Evolutionary conservation across 2,113 vertebrate genomes (phyloP).

Genomic region (Diphyllodes magnificus): DNA sequence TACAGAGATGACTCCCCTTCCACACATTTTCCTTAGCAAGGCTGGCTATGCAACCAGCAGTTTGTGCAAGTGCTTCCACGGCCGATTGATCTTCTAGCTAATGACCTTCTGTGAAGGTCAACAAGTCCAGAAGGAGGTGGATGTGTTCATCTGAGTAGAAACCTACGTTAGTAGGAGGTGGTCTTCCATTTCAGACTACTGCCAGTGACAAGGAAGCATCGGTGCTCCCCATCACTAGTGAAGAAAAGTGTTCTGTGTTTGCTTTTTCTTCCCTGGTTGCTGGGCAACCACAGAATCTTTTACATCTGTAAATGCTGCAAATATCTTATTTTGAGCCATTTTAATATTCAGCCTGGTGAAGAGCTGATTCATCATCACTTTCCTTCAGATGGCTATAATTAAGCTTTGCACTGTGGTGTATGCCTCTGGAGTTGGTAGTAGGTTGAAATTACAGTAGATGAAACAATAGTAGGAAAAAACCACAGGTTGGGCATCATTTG

Average conservation of each 20-base stretch:
- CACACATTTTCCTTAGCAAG: neutral
- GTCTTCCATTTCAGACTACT: neutral
- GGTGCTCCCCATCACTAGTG: neutral
- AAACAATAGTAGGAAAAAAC: neutral
- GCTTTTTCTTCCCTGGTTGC: slow-evolving; percentile 64
- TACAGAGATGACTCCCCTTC: neutral
- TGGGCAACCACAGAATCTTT: slow-evolving; percentile 66
- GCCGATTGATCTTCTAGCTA: neutral
- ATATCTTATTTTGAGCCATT: slow-evolving; percentile 52
- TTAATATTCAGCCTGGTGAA: slow-evolving; percentile 34
- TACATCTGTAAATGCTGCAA: slow-evolving; percentile 52
- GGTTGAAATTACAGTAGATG: neutral
- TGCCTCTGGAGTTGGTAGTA: neutral
- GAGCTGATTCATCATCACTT: slow-evolving; percentile 59
- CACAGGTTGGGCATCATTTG: neutral
- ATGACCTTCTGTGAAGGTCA: neutral
- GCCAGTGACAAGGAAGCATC: neutral
- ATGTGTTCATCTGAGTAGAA: neutral
- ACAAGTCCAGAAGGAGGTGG: neutral
- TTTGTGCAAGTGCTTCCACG: neutral
- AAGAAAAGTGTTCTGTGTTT: slow-evolving; percentile 34
- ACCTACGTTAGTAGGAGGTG: neutral
- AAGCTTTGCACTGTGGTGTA: slow-evolving; percentile 8
- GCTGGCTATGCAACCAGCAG: neutral
- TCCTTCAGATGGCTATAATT: slow-evolving; percentile 54